Base-by-base conservation (phyloP, 1,140 invertebrate genomes). In the Phocides pigmalion region DNA sequence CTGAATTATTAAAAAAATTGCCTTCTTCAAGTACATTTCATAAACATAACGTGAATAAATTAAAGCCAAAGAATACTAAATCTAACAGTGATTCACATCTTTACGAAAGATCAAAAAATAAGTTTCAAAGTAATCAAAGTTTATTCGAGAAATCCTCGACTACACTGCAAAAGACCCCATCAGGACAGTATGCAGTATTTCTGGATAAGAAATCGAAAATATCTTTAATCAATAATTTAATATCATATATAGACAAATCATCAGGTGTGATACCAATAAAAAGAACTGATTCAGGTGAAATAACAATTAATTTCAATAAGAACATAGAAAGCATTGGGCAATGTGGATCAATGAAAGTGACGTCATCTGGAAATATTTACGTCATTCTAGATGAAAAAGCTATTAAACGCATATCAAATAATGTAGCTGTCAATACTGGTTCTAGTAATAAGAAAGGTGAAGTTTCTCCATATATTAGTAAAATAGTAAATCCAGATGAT, bases 311-410 rank as follows among this genome's bases (percentile, higher is more conserved):
- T 59, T 70, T 81, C n/a, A 72, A 72, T 61, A 62, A 44, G 11
- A 37, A 71, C 8, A 14, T 49, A 6, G 35, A 70, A 14, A 11
- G 17, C 2, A 71, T 56, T 44, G 49, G 25, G 32, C 35, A 68
- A 41, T 70, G 67, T 53, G 76, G 72, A 6, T 72, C 75, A 14
- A 58, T 85, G 17, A 83, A 78, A 62, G 76, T 83, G 15, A 77
- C 79, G 1, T 49, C 71, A 14, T 83, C 79, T 6, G 78, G 74
- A 22, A 82, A 81, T 53, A 73, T 82, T 25, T 79, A 76, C 41
- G 63, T 81, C 6, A 47, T 62, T 32, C 44, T 76, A 9, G 70
- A 76, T 54, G 67, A 81, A 41, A 64, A 59, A 39, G 25, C 53
- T 9, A 47, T 73, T 2, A 69, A 74, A 35, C 44, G 20, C 8